Base-by-base conservation (phyloP, 2,888 invertebrate species). In the Elgonia sp. region DNA sequence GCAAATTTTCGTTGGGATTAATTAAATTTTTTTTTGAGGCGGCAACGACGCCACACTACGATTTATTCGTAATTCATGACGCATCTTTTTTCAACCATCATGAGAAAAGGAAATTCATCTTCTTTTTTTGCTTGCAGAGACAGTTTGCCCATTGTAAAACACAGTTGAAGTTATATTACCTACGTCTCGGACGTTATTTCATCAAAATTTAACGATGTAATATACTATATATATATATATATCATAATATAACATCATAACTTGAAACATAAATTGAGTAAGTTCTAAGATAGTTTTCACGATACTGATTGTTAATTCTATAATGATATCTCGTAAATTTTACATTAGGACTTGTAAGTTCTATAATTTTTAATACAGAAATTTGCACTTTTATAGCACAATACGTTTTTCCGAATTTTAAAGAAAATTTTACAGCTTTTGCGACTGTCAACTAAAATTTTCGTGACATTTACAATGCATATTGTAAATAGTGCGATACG, bases 241-340 rank as follows among this genome's bases (percentile, higher is more conserved):
- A n/a, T n/a, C n/a, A n/a, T n/a, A n/a, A 37, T 20, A 57, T 62
- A 62, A 37, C 29, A 62, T 16, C 62, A 62, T 62, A 62, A 62
- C 62, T 62, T 14, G 4, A 62, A 29, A 16, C 29, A 16, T 62
- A 62, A 37, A 62, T 62, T 37, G 37, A 37, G 37, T 16, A 37
- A 14, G 62, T 37, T 62, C 37, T 62, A 37, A 62, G 62, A 37
- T 62, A 37, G 16, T 29, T 62, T 29, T 62, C 37, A 62, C 37
- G 20, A 62, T 62, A 62, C 62, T 14, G 37, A 62, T 62, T 62
- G 62, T 37, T 29, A 62, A 62, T 29, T 1, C 16, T 16, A 62
- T 14, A 37, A 62, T 29, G 16, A 37, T 29, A 37, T 29, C 29
- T 62, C 62, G 16, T 62, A 62, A 62, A 62, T 62, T 62, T 62